A percentile compares a stretch with the other conserved stretches of the same genome.
phyloP scores from a whole-genome alignment of 2,888 invertebrate species.

The Sclerodermus sp. region DNA sequence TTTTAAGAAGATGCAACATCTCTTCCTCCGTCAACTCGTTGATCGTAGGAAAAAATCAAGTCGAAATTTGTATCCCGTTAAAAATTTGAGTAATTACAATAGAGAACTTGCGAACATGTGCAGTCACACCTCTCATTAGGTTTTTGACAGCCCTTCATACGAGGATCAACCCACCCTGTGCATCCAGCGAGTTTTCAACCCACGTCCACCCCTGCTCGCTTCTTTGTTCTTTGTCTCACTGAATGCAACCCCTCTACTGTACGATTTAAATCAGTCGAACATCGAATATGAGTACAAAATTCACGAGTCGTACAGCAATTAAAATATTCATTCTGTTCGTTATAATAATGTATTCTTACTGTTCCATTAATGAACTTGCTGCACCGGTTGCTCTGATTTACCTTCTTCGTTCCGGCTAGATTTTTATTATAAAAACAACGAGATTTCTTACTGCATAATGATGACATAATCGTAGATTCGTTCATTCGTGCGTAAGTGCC shows the following conservation, averaged over 20 bases:
- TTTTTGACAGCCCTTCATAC: constrained; percentile 58
- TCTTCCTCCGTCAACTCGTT: too few relatives aligned
- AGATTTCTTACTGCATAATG: too few relatives aligned
- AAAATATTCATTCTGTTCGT: constrained; percentile 37
- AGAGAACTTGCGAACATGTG: constrained; percentile 52
- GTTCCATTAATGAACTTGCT: too few relatives aligned
- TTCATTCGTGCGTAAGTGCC: too few relatives aligned
- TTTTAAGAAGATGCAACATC: too few relatives aligned
- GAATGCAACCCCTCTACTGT: constrained; percentile 44
- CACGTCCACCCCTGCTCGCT: constrained; percentile 35
- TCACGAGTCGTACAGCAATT: constrained; percentile 43
- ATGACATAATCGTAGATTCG: too few relatives aligned
- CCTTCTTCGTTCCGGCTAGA: too few relatives aligned
- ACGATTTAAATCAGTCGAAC: constrained; percentile 45
- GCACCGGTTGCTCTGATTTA: too few relatives aligned
- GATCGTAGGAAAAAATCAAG: too few relatives aligned
- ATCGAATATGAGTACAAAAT: constrained; percentile 39
- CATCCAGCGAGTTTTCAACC: constrained; percentile 40
- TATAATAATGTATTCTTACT: background rate
- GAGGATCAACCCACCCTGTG: constrained; percentile 52
- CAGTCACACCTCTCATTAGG: constrained; percentile 59
- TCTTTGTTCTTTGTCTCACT: constrained; percentile 53
- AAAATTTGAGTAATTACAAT: constrained; percentile 43
- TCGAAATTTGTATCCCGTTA: constrained; percentile 42
- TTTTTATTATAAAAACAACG: too few relatives aligned